Percentiles rank a stretch among this genome's conserved stretches.
Evolutionary conservation across 2,113 vertebrate genomes (phyloP).

Genomic region (Microtus pennsylvanicus): DNA sequence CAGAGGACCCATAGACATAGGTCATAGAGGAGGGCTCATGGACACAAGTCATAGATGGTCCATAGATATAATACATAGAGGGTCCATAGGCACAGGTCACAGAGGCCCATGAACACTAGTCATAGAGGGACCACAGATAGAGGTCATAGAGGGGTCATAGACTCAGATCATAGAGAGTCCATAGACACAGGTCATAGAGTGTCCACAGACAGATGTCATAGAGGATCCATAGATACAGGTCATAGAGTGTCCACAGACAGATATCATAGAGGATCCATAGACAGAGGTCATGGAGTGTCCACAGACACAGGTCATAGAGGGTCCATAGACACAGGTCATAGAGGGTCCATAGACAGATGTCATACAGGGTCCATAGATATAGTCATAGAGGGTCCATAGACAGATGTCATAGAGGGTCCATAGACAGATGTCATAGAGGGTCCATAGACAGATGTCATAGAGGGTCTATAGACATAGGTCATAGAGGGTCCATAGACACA

Average conservation of each 20-base stretch:
- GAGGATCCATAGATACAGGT: not conserved
- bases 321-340: not conserved
- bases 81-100: rapidly evolving
- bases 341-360: too few species aligned
- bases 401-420: not conserved
- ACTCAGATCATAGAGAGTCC: not conserved
- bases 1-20: too few species aligned
- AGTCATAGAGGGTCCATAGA: not conserved
- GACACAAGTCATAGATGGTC: not conserved
- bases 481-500: too few species aligned
- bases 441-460: not conserved
- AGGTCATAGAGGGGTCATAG: too few species aligned
- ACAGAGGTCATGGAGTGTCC: rapidly evolving
- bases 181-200: not conserved
- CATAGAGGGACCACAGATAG: too few species aligned
- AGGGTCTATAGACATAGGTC: not conserved
- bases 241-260: too few species aligned
- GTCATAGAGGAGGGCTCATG: not conserved
- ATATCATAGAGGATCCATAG: not conserved
- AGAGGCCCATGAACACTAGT: not conserved
- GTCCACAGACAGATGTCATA: not conserved
- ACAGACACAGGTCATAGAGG: not conserved
- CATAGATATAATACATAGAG: not conserved
- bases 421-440: not conserved
- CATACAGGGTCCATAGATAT: not conserved